Percentiles rank a stretch among this genome's conserved stretches.
Evolutionary conservation across 1,140 invertebrate genomes (phyloP).

Genomic region (Drosophila saltans): DNA sequence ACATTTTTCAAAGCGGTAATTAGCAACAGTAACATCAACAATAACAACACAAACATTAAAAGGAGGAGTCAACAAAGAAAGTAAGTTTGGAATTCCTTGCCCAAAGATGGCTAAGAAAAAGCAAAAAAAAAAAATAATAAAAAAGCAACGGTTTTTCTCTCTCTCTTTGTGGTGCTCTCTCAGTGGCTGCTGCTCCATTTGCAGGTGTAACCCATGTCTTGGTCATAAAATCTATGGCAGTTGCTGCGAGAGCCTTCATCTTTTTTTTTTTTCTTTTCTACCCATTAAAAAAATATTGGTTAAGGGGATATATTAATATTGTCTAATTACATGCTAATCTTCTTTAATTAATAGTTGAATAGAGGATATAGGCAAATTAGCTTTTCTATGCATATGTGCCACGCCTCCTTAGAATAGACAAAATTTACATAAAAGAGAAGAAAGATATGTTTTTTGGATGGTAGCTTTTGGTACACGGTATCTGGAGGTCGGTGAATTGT

Average conservation of each 20-base stretch:
- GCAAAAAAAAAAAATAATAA: neutral
- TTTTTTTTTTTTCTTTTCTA: slow-evolving; percentile 34
- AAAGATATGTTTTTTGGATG: neutral
- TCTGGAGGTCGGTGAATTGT: neutral
- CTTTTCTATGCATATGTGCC: too few relatives aligned
- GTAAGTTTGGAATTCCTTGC: slow-evolving; percentile 76
- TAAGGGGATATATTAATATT: neutral
- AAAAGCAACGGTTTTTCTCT: slow-evolving; percentile 1
- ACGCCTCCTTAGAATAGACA: too few relatives aligned
- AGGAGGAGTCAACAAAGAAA: slow-evolving; percentile 62
- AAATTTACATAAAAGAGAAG: too few relatives aligned
- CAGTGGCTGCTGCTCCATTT: slow-evolving; percentile 64
- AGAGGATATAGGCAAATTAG: too few relatives aligned
- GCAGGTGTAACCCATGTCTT: slow-evolving; percentile 62
- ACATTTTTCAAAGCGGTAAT: slow-evolving; percentile 16
- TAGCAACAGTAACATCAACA: slow-evolving; percentile 34
- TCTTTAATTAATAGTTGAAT: too few relatives aligned
- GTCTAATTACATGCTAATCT: too few relatives aligned
- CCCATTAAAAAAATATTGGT: neutral
- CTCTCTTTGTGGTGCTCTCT: slow-evolving; percentile 21
- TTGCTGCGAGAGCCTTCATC: slow-evolving; percentile 55
- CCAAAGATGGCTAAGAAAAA: slow-evolving; percentile 62
- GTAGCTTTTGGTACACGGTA: neutral
- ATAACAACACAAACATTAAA: slow-evolving; percentile 14
- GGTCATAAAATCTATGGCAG: slow-evolving; percentile 80